Percentiles rank a stretch among this genome's conserved stretches.
Conservation (phyloP, 2,888 invertebrate genomes). For the Pandemis heparana region DNA sequence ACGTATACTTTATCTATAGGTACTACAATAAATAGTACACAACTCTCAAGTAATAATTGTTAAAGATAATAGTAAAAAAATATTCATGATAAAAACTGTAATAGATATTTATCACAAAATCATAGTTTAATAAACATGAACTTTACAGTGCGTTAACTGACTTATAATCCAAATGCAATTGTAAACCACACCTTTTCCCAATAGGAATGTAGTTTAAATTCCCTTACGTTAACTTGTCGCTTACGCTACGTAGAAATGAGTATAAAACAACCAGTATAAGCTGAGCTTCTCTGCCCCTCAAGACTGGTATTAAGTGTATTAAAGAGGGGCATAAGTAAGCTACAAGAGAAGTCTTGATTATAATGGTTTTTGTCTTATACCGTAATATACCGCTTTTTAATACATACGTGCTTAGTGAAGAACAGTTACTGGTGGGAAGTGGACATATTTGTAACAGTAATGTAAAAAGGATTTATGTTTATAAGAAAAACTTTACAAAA, state of each 20-base stretch:
- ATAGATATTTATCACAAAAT: background rate
- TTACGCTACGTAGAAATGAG: background rate
- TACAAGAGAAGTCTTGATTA: background rate
- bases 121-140: background rate
- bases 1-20: too few relatives aligned
- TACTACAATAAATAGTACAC: too few relatives aligned
- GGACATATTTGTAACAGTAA: conserved; percentile 5
- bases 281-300: conserved; percentile 2
- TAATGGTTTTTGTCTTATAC: background rate
- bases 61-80: too few relatives aligned
- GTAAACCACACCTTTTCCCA: background rate
- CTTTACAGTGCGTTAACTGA: background rate
- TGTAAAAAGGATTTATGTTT: background rate
- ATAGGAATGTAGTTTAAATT: background rate
- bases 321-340: background rate
- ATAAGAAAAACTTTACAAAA: background rate
- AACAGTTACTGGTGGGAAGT: background rate
- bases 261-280: background rate
- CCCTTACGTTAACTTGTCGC: background rate
- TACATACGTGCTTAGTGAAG: conserved; percentile 3
- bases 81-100: background rate
- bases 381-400: conserved; percentile 17
- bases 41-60: too few relatives aligned
- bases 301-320: background rate
- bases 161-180: background rate